Percentiles rank a stretch among this genome's conserved stretches.
phyloP scores from a whole-genome alignment of 1,140 invertebrate genomes.

The Drosophila persimilis region DNA sequence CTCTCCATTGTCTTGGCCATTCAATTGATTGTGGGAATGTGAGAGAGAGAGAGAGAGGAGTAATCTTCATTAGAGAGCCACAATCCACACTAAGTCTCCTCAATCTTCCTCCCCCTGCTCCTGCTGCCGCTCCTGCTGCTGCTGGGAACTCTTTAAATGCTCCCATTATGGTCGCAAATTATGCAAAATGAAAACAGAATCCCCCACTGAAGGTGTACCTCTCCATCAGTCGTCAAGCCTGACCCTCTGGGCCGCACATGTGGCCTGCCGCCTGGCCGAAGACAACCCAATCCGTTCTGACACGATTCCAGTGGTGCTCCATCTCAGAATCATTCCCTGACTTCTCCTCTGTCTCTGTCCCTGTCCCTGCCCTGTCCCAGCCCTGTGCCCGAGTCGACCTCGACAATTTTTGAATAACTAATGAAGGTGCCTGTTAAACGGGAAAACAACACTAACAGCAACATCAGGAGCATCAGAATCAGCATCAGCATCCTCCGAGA shows the following conservation, averaged over 20 bases:
- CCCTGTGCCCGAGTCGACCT: conserved; percentile 18
- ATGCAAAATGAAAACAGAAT: conserved; percentile 5
- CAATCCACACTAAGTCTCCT: not conserved
- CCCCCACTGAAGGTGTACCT: conserved; percentile 28
- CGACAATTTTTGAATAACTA: conserved; percentile 78
- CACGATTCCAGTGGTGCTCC: conserved; percentile 67
- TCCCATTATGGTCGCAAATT: not conserved
- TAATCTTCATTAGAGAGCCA: not conserved
- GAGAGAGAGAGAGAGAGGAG: not conserved
- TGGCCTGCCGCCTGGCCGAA: conserved; percentile 21
- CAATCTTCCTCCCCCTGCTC: not conserved
- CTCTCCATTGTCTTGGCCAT: conserved; percentile 27
- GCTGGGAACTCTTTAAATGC: conserved; percentile 10
- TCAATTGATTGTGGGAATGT: conserved; percentile 4
- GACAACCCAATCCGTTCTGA: conserved; percentile 59
- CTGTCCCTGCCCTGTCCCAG: not conserved
- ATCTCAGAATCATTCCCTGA: not conserved
- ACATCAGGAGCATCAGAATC: conserved; percentile 18
- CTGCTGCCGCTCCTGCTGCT: not conserved
- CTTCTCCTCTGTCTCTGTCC: not conserved
- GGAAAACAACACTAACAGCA: conserved; percentile 34
- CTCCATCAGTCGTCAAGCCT: conserved; percentile 28
- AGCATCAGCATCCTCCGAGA: conserved; percentile 4
- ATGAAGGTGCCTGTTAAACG: conserved; percentile 74
- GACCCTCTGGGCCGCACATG: conserved; percentile 54